phyloP scores from a whole-genome alignment of 2,113 vertebrate species.

The Merops nubicus region DNA sequence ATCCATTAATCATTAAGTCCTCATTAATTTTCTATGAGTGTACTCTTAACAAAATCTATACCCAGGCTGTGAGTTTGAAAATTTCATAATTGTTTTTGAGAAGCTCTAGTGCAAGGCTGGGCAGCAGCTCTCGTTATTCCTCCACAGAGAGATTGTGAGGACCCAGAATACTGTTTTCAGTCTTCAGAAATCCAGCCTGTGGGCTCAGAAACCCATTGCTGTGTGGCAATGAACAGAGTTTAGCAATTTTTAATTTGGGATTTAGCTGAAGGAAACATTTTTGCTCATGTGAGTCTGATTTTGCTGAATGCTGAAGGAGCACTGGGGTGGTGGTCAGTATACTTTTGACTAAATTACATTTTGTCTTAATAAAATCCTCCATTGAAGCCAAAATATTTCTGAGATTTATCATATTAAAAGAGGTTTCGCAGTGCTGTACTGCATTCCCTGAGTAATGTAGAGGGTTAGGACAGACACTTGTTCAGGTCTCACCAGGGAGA shows the following conservation, averaged over 20 bases:
- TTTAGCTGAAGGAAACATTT: constrained; percentile 27
- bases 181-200: neutral
- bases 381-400: neutral
- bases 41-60: constrained; percentile 33
- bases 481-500: neutral
- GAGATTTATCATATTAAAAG: constrained; percentile 38
- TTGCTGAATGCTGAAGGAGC: constrained; percentile 16
- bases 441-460: neutral
- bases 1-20: constrained; percentile 58
- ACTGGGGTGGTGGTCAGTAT: neutral
- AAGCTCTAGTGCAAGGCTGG: neutral
- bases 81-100: constrained; percentile 26
- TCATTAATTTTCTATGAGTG: constrained; percentile 20
- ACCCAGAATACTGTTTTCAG: neutral
- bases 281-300: constrained; percentile 22
- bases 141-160: neutral
- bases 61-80: constrained; percentile 1
- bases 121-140: neutral
- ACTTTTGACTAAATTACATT: constrained; percentile 3
- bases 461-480: neutral
- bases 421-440: neutral
- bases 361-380: constrained; percentile 8
- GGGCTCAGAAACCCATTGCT: neutral
- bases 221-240: neutral
- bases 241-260: constrained; percentile 32